Base-by-base conservation (phyloP, 2,113 vertebrate species). In the Crotophaga sulcirostris region DNA sequence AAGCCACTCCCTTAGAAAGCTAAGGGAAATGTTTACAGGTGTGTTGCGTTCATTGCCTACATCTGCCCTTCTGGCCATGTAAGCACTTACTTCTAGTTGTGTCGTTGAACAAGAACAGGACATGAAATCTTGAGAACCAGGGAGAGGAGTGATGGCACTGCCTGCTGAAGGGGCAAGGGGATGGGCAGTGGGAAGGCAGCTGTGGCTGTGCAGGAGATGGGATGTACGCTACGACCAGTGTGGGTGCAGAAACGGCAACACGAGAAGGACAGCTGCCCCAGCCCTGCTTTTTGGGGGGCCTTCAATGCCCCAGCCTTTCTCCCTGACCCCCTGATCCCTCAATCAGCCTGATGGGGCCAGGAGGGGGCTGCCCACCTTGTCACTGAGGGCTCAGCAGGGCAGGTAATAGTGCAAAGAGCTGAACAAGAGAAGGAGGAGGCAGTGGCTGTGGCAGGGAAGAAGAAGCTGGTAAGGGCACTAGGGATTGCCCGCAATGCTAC, bases 61-160 rank as follows among this genome's bases (percentile, higher is more conserved):
- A 21, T 44, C 42, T 31, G 31, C 66, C 42, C 28, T 56, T 44
- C 40, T 26, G 21, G 42, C n/a, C 4, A 7, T 28, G 28, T 59
- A 51, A 51, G 33, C 33, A 10, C 44, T 58, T 62, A 26, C 11
- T 33, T 87, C 74, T 28, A 66, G 26, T 16, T 33, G 19, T 58
- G 21, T 5, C 20, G 29, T 21, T 0, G 0, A 83, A 16, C 9
- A n/a, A 19, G 58, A 55, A 8, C 1, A 16, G 2, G 20, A 38
- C 44, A 18, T 0, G 1, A 64, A 76, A 72, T 6, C 6, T 38
- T 23, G 24, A 33, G 23, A 76, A 17, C 17, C 51, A 42, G 29
- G 28, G 33, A 15, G 25, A 33, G 66, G 52, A 60, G 40, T 34
- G 52, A 16, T 8, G 34, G 8, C 28, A 20, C 20, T 44, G 54